Evolutionary conservation across 2,113 vertebrate species (phyloP).

Genomic region (rabbit (Oryctolagus cuniculus)): mOryCun1.1 NC_091445.1:56763001-56763500

Average conservation of each 20-base stretch:
- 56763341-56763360: not conserved
- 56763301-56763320: conserved; percentile 19
- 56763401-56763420: not conserved
- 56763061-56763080: conserved; percentile 47
- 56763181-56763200: conserved; percentile 24
- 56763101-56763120: conserved; percentile 62
- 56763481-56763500: not conserved
- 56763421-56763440: not conserved
- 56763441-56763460: not conserved
- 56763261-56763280: not conserved
- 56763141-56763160: not conserved
- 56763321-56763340: not conserved
- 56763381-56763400: not conserved
- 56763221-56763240: conserved; percentile 2
- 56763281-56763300: not conserved
- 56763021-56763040: conserved; percentile 75
- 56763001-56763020: conserved; percentile 75
- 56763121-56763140: not conserved
- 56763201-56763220: not conserved
- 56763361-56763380: not conserved
- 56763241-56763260: conserved; percentile 32
- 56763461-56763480: not conserved
- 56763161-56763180: not conserved
- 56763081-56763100: conserved; percentile 50
- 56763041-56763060: conserved; percentile 49